These are phyloP conservation scores for Eucriotettix oculatus DNA, from an alignment of 2,888 invertebrate genomes.

Conservation along the genomic window DNA sequence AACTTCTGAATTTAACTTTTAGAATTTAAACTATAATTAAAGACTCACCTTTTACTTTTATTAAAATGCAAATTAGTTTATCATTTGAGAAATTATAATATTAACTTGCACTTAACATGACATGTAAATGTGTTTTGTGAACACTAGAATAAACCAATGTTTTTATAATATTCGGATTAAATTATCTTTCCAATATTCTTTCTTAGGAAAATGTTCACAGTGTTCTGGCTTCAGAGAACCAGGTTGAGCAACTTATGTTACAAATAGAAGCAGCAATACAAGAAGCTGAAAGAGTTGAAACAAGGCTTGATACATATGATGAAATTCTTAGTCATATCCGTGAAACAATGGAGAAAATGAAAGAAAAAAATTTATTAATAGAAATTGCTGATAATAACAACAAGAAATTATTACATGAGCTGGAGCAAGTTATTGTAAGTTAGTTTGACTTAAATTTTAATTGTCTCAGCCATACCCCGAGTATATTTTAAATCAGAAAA, in stretches of 20 bases:
- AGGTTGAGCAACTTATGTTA: conserved; percentile 50
- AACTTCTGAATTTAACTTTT: too few species aligned
- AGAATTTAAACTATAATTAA: too few species aligned
- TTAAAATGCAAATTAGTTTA: too few species aligned
- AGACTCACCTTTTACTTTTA: too few species aligned
- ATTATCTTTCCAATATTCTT: conserved; percentile 6
- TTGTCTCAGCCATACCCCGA: not conserved
- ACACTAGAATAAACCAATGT: too few species aligned
- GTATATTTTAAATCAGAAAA: too few species aligned
- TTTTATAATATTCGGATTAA: not conserved
- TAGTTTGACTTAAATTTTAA: not conserved
- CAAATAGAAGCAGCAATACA: conserved; percentile 61
- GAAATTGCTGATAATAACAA: conserved; percentile 76
- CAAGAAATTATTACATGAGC: conserved; percentile 56
- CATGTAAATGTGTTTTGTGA: too few species aligned
- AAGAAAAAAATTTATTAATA: conserved; percentile 75
- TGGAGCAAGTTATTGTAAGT: conserved; percentile 62
- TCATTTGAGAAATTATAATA: too few species aligned
- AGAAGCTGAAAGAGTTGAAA: conserved; percentile 56
- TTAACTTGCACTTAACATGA: too few species aligned
- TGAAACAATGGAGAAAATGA: conserved; percentile 80
- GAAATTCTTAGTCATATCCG: conserved; percentile 67
- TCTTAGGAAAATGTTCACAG: conserved; percentile 75
- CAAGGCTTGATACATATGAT: conserved; percentile 60
- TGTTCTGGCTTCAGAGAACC: conserved; percentile 74